phyloP scores from a whole-genome alignment of 2,888 invertebrate genomes.

The Crioceris asparagi region DNA sequence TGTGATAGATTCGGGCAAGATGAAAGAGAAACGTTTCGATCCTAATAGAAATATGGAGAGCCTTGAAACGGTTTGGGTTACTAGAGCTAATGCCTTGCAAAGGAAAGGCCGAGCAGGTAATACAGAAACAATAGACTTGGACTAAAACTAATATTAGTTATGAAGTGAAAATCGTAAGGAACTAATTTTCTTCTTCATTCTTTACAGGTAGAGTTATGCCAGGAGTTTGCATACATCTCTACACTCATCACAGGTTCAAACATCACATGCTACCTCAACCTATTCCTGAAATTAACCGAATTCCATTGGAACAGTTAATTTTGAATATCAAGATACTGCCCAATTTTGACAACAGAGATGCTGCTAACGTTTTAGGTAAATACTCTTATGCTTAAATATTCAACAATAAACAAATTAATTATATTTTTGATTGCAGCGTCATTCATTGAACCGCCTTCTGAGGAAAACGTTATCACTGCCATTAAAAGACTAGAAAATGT shows the following conservation, averaged over 20 bases:
- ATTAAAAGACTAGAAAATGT: constrained; percentile 61
- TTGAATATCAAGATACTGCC: constrained; percentile 64
- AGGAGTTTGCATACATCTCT: constrained; percentile 80
- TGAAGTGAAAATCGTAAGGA: no score
- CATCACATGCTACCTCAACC: constrained; percentile 62
- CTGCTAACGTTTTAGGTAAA: constrained; percentile 32
- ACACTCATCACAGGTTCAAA: constrained; percentile 59
- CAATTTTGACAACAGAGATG: constrained; percentile 30
- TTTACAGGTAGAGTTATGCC: constrained; percentile 82
- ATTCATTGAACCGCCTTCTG: constrained; percentile 63
- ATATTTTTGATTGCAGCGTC: constrained; percentile 41
- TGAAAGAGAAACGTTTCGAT: constrained; percentile 81
- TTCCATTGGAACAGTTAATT: constrained; percentile 75
- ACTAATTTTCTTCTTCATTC: no score
- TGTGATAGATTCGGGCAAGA: constrained; percentile 84
- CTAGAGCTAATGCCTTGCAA: constrained; percentile 81
- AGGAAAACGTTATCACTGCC: constrained; percentile 57
- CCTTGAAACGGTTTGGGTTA: constrained; percentile 81
- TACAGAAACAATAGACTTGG: no score
- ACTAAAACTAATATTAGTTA: no score
- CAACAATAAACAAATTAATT: no score
- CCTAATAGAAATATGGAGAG: constrained; percentile 81
- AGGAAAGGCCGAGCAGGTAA: constrained; percentile 84
- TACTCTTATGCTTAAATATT: background rate
- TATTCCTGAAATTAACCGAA: constrained; percentile 80